Conservation (phyloP, 2,888 invertebrate genomes). For the Lasioglossum lativentre region DNA sequence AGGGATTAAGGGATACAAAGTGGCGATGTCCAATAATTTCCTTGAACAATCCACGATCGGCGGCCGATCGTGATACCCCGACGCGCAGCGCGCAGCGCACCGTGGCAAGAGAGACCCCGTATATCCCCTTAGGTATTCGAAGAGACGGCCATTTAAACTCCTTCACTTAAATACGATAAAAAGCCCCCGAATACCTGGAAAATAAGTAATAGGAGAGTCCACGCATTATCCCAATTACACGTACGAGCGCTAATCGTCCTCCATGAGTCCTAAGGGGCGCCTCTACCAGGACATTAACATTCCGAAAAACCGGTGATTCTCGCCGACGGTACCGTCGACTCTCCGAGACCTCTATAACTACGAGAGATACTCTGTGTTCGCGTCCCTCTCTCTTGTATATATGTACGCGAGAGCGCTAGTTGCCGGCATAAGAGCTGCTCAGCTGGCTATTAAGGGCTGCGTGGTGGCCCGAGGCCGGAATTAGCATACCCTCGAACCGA, state of each 20-base stretch:
- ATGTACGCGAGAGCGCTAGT: slow-evolving; percentile 79
- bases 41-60: neutral
- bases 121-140: slow-evolving; percentile 44
- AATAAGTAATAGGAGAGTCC: slow-evolving; percentile 55
- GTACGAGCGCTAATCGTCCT: slow-evolving; percentile 71
- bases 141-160: slow-evolving; percentile 57
- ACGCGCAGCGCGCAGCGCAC: neutral
- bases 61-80: slow-evolving; percentile 16
- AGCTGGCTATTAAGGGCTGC: slow-evolving; percentile 84
- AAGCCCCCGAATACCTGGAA: slow-evolving; percentile 62
- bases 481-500: slow-evolving; percentile 83
- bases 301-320: slow-evolving; percentile 76
- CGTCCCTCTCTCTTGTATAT: slow-evolving; percentile 63
- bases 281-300: slow-evolving; percentile 71
- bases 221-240: slow-evolving; percentile 73
- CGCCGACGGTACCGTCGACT: slow-evolving; percentile 73
- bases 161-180: slow-evolving; percentile 61
- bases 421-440: slow-evolving; percentile 81
- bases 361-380: slow-evolving; percentile 66
- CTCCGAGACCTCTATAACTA: slow-evolving; percentile 72
- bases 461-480: slow-evolving; percentile 84
- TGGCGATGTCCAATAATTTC: slow-evolving; percentile 41
- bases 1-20: slow-evolving; percentile 29
- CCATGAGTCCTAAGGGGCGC: slow-evolving; percentile 67
- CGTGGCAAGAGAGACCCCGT: neutral